phyloP scores from a whole-genome alignment of 2,113 vertebrate genomes.

The Prionailurus bengalensis region DNA sequence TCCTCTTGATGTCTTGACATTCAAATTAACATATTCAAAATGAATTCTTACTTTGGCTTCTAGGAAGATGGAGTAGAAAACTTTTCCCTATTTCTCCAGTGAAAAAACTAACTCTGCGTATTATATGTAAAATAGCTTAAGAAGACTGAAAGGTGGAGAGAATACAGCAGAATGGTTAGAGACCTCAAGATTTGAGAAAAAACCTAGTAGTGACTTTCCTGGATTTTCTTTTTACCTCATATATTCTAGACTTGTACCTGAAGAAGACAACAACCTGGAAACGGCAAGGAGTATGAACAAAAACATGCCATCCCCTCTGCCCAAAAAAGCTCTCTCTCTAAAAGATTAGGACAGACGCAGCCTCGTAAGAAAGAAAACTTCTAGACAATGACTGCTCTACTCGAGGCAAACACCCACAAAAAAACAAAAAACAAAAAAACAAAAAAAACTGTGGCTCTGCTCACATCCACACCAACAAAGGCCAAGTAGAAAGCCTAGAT shows the following conservation, averaged over 20 bases:
- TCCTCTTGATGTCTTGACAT: not conserved
- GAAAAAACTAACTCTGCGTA: not conserved
- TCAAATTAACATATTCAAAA: not conserved
- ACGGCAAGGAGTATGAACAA: not conserved
- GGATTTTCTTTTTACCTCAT: not conserved
- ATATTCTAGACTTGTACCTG: not conserved
- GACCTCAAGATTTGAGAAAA: not conserved
- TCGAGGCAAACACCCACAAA: not conserved
- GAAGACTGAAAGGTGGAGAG: not conserved
- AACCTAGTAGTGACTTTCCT: not conserved
- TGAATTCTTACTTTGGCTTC: slow-evolving; percentile 10
- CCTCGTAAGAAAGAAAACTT: not conserved
- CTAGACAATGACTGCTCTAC: not conserved
- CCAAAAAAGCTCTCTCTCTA: not conserved
- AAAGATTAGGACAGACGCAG: not conserved
- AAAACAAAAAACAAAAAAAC: no score
- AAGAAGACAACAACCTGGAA: not conserved
- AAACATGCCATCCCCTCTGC: not conserved
- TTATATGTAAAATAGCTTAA: not conserved
- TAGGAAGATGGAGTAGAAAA: not conserved
- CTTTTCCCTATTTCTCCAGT: not conserved
- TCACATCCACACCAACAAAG: not conserved
- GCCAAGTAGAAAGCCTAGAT: not conserved
- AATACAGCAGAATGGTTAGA: not conserved
- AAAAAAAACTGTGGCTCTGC: not conserved